Evolutionary conservation across 2,113 vertebrate genomes (phyloP).

Genomic region (Osmerus eperlanus): DNA sequence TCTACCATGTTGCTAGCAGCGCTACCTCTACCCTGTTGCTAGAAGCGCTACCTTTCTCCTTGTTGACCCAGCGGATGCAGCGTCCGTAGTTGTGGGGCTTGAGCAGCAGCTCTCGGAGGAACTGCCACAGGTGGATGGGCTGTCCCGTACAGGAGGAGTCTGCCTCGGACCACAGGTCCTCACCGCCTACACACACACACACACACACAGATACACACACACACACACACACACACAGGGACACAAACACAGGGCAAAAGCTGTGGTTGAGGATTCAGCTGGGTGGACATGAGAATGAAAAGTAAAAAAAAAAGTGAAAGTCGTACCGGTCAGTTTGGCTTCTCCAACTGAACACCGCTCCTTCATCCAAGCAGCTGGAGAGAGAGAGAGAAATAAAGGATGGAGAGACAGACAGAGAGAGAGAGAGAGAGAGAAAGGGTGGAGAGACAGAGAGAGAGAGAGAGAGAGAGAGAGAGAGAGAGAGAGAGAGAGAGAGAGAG

Average conservation of each 20-base stretch:
- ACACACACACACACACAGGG: constrained; percentile 4
- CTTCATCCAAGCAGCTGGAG: constrained; percentile 94
- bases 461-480: too few species aligned
- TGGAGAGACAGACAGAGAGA: neutral
- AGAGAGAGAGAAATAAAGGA: neutral
- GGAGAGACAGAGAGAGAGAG: too few species aligned
- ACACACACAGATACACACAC: neutral
- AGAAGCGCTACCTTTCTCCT: constrained; percentile 85
- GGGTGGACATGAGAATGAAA: neutral
- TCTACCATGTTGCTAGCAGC: neutral
- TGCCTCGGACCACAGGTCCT: constrained; percentile 85
- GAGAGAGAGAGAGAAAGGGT: too few species aligned
- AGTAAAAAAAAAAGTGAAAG: constrained; percentile 3
- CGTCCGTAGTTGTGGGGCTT: constrained; percentile 93
- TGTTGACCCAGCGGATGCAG: constrained; percentile 97
- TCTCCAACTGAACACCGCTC: constrained; percentile 78
- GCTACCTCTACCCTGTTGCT: neutral
- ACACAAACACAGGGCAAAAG: neutral
- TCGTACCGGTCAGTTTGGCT: constrained; percentile 54
- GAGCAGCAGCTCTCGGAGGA: constrained; percentile 91
- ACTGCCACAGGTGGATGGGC: constrained; percentile 98
- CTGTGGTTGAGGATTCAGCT: neutral
- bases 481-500: too few species aligned
- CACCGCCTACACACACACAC: constrained; percentile 49
- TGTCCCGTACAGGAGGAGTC: constrained; percentile 92